Conservation (phyloP, 2,888 invertebrate species). For the Dioctria linearis region DNA sequence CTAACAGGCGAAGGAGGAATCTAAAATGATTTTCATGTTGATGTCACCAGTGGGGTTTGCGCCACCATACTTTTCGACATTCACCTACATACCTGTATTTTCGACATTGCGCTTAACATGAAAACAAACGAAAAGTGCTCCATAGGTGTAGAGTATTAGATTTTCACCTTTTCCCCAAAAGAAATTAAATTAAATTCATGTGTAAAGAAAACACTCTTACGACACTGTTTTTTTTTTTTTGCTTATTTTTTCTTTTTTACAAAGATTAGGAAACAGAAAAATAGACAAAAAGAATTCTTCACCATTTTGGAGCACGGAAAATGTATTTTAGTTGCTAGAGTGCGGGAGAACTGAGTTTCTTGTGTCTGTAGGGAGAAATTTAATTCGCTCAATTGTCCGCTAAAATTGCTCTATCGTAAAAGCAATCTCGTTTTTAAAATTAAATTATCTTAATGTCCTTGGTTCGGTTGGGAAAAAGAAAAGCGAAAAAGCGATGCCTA, state of each 20-base stretch:
- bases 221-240: not conserved
- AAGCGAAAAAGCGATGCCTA: not conserved
- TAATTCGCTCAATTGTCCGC: slow-evolving; percentile 3
- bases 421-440: not conserved
- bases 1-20: not conserved
- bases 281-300: not conserved
- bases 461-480: not conserved
- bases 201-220: not conserved
- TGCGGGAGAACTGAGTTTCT: too few species aligned
- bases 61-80: slow-evolving; percentile 2
- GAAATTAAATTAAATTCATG: not conserved
- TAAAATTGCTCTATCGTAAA: slow-evolving; percentile 1
- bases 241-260: too few species aligned
- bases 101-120: not conserved
- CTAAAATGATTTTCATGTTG: slow-evolving; percentile 49
- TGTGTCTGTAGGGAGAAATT: not conserved
- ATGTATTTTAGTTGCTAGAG: not conserved
- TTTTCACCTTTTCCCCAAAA: not conserved
- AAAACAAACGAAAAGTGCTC: slow-evolving; percentile 1
- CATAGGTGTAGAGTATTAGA: not conserved
- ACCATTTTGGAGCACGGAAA: not conserved
- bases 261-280: not conserved
- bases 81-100: slow-evolving; percentile 4
- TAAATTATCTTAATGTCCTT: not conserved
- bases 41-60: slow-evolving; percentile 35